Evolutionary conservation across 2,797 vertebrate species (phyloP), one percentile per base, ranked within the genome.

Genomic region (Pampus argenteus): DNA sequence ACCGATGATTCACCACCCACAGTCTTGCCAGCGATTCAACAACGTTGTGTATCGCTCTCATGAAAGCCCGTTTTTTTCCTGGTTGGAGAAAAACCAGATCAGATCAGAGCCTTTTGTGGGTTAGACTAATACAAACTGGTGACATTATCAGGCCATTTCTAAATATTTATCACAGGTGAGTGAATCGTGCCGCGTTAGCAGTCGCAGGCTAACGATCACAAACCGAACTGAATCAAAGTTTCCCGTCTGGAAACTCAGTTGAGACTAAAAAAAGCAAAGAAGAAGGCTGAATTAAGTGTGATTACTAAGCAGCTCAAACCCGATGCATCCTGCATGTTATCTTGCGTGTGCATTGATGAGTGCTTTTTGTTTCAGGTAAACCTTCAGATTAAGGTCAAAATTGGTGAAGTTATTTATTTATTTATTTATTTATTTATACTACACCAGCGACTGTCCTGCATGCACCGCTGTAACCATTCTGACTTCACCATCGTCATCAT

Each of bases 401-500:
- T 51, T 2, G n/a, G 74, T 26, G 42, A 14, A 36, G 18, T 34
- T 9, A 3, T 22, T 59, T 55, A 38, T 14, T 42, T 42, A 44
- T 44, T 6, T 44, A 44, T 47, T 49, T 59, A 11, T 9, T 34
- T 13, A 28, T 34, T 62, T 59, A 48, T 52, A 29, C 60, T 28
- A 47, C 3, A 2, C 34, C 51, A 71, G 20, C 25, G 11, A 23
- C 44, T 20, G 9, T 31, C n/a, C 59, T 64, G 50, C 22, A 22
- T 56, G 61, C 79, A 54, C 38, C 25, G 13, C 44, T 40, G 47
- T 9, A 71, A 69, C 60, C 38, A 22, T 22, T 49, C 44, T 87
- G 80, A 90, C 52, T 34, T 59, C 50, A 57, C 40, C 62, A 63
- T 62, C 56, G 42, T 50, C 51, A 31, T 47, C 62, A 64, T 63